Conservation (phyloP, 1,140 invertebrate genomes). For the Camponotus pennsylvanicus region DNA sequence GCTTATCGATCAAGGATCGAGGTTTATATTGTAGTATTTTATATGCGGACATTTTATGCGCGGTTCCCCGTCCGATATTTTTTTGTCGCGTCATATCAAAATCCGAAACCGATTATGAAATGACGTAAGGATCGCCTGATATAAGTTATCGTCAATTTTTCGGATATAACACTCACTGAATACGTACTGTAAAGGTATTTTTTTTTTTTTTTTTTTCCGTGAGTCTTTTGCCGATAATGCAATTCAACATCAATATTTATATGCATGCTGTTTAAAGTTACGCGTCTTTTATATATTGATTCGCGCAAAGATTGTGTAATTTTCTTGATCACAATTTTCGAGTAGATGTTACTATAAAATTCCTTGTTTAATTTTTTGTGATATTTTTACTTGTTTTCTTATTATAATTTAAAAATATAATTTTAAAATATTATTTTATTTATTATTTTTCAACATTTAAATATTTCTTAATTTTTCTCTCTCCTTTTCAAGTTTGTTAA, state of each 20-base stretch:
- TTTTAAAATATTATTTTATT: background rate
- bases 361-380: background rate
- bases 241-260: constrained; percentile 30
- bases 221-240: constrained; percentile 10
- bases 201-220: background rate
- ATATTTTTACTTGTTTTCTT: background rate
- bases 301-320: background rate
- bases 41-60: background rate
- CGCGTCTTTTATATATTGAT: background rate
- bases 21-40: constrained; percentile 42
- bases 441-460: constrained; percentile 12
- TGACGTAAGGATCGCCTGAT: constrained; percentile 24
- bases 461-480: background rate
- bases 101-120: constrained; percentile 41
- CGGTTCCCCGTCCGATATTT: constrained; percentile 7
- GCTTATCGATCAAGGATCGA: constrained; percentile 18
- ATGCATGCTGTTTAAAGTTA: constrained; percentile 12
- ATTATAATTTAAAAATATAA: background rate
- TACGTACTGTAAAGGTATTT: background rate
- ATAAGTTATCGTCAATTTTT: constrained; percentile 46
- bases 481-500: background rate
- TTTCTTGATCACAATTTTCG: background rate
- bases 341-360: background rate
- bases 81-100: constrained; percentile 19
- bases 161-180: constrained; percentile 4